Base-by-base conservation (phyloP, 30 jellyfish, hydroid and myxozoan genomes). In the Aurelia sp. region DNA sequence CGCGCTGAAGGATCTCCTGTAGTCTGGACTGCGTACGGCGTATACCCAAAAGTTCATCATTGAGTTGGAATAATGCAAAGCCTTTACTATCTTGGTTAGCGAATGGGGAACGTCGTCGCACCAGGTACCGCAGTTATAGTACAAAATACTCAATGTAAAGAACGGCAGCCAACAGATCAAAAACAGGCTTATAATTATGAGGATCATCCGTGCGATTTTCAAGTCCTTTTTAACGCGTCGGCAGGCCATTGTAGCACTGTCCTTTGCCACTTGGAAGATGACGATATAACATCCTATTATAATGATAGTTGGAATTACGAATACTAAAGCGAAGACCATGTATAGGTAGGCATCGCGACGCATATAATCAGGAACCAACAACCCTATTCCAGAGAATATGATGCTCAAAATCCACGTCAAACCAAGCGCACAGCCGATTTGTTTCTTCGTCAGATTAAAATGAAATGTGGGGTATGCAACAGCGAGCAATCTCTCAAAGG, bases 11-110 rank as follows among this genome's bases (percentile, higher is more conserved):
- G 97, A 81, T 6, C 83, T 70, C 40, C 98, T 87, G 57, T 68
- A 92, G 58, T 86, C 97, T 7, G 97, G 98, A 67, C 98, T 92
- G 55, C 98, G 97, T 5, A 63, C 97, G n/a, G 98, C 98, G 63
- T 92, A 92, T 53, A 92, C 98, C 30, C 76, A 73, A 63, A 92
- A 86, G 78, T 92, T 92, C 98, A 92, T 92, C 98, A 92, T 92
- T 22, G 95, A 76, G 78, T 92, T 92, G 20, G 97, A 55, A 58
- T 86, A 86, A 71, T 88, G 98, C 63, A 92, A 60, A 9, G 89
- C 72, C 48, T 86, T 86, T 52, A 88, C 41, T 17, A 92, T 27
- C 24, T 44, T 27, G 69, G 60, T 59, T n/a, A 81, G 35, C 33
- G 75, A 50, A 0, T 38, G 33, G 8, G 92, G 91, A 35, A 82